Evolutionary conservation across 1,140 invertebrate species (phyloP), one percentile per base, ranked within the genome.

Genomic region (Gonioctena quinquepunctata): DNA sequence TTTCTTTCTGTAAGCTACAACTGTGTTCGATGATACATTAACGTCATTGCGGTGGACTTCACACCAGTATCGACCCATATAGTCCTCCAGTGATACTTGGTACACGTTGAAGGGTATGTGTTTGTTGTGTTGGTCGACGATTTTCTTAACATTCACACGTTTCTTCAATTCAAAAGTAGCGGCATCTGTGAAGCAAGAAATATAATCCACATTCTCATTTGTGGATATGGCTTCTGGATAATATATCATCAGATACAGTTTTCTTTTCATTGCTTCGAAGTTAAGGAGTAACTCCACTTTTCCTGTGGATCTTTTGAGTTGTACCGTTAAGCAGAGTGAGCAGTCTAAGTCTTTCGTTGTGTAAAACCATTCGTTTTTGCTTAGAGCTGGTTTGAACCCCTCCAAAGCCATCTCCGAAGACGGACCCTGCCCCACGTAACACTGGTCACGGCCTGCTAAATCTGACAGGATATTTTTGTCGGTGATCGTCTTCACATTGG

Each of bases 61-160:
- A 69, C 85, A 86, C 83, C 84, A 85, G 72, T 86, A 87, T 61
- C 82, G 77, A 11, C 83, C 83, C 2, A 83, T 76, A 11, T 77
- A 78, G 8, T 83, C 80, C 23, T 76, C 78, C 4, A 80, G 57
- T 2, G 61, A 16, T 3, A 80, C 78, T 49, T 63, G 78, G 76
- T 4, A 86, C 4, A 71, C 80, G 66, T 65, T 75, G 77, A 52
- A 83, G 72, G 4, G 74, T 70, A 68, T 78, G 74, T 2, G 1
- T n/a, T n/a, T 56, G 0, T 61, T 19, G 3, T 2, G n/a, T 57
- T 63, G n/a, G 18, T 27, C 25, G 7, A 13, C 42, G 19, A 56
- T 13, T 22, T 69, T 3, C 18, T 13, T 48, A 28, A 78, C 77
- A 63, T 84, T 57, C n/a, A 74, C 63, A 23, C 64, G 27, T 56